A percentile compares a stretch with the other conserved stretches of the same genome.
Evolutionary conservation across 2,113 vertebrate genomes (phyloP).

Genomic region (Colistium nudipinnis): DNA sequence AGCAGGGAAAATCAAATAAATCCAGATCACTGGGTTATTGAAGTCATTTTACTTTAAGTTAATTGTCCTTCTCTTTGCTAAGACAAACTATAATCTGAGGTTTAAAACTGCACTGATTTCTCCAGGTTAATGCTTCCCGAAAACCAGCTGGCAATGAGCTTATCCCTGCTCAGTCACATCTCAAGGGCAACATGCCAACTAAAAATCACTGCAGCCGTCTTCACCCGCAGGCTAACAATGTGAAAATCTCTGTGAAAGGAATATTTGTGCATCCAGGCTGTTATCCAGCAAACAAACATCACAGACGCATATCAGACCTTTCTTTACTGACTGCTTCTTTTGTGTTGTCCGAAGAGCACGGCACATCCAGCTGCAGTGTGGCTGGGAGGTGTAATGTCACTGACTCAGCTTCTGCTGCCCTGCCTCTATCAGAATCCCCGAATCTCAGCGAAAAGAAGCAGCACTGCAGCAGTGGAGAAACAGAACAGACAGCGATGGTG

Average conservation of each 20-base stretch:
- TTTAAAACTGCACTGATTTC: not conserved
- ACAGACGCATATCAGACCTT: not conserved
- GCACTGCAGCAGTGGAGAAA: slow-evolving; percentile 44
- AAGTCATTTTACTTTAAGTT: no score
- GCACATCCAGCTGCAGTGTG: slow-evolving; percentile 13
- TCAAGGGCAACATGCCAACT: slow-evolving; percentile 30
- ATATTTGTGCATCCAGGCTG: slow-evolving; percentile 16
- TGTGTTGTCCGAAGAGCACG: not conserved
- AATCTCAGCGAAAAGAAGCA: slow-evolving; percentile 52
- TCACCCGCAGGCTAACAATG: slow-evolving; percentile 4
- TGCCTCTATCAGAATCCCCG: slow-evolving; percentile 38
- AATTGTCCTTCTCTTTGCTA: not conserved
- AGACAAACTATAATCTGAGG: not conserved
- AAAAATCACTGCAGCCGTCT: slow-evolving; percentile 21
- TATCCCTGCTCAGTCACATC: slow-evolving; percentile 40
- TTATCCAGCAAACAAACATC: not conserved
- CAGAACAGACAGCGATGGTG: not conserved
- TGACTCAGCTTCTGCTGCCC: slow-evolving; percentile 60
- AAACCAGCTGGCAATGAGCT: not conserved
- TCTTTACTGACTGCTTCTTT: not conserved
- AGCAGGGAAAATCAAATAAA: no score
- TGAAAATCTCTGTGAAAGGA: slow-evolving; percentile 25
- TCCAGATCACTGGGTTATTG: no score
- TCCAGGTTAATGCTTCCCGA: not conserved
- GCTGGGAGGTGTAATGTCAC: slow-evolving; percentile 48